Percentiles rank a stretch among this genome's conserved stretches.
These are phyloP conservation scores for Betta splendens DNA, from an alignment of 2,797 vertebrate species.

Conservation along the genomic window DNA sequence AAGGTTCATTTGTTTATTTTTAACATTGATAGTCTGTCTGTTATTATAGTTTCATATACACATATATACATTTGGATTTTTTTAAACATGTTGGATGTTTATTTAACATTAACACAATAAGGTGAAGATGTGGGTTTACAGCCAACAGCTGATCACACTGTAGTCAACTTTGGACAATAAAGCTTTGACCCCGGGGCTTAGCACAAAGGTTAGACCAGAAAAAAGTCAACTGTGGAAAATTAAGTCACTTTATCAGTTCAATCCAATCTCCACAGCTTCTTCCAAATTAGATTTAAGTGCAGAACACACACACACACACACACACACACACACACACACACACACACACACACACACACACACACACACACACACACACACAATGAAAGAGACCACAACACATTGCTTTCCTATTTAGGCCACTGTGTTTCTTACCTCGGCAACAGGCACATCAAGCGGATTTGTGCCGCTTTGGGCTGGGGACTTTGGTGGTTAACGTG, in stretches of 20 bases:
- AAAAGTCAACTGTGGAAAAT: constrained; percentile 76
- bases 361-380: constrained; percentile 9
- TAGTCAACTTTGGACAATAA: constrained; percentile 31
- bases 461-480: constrained; percentile 61
- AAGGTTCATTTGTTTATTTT: no score
- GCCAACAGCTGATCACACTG: constrained; percentile 6
- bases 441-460: constrained; percentile 68
- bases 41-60: no score
- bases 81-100: no score
- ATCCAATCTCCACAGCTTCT: constrained; percentile 70
- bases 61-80: no score
- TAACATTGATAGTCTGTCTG: no score
- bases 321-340: no score
- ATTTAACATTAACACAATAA: constrained; percentile 6
- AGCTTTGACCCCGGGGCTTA: constrained; percentile 43
- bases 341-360: constrained; percentile 9
- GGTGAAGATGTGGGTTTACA: neutral
- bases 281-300: constrained; percentile 71
- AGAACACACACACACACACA: constrained; percentile 10
- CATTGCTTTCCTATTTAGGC: constrained; percentile 37
- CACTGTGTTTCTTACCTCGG: constrained; percentile 43
- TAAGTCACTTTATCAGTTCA: constrained; percentile 80
- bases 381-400: constrained; percentile 30
- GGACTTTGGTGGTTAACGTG: constrained; percentile 68
- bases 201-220: constrained; percentile 62